Base-by-base conservation (phyloP, 2,888 invertebrate genomes). In the Clivina fossor region DNA sequence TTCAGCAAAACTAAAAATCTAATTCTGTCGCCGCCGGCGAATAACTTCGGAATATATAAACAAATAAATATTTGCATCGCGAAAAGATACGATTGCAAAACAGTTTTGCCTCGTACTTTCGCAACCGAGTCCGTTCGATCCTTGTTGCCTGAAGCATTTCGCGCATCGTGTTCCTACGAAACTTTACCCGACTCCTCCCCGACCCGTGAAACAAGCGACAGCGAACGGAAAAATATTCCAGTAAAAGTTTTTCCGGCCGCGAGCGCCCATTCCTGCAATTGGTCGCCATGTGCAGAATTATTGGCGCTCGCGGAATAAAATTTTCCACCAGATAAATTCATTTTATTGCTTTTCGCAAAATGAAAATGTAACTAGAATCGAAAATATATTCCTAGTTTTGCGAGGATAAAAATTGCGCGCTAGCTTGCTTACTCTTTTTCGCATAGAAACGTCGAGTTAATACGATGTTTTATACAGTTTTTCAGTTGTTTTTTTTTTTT, bases 321-420 rank as follows among this genome's bases (percentile, higher is more conserved):
- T 44, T 53, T 53, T 53, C 53, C 53, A 24, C 35, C 43, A 53
- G 35, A 53, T 53, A 53, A 53, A 53, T 53, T 53, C 40, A 53
- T 43, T 53, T 53, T 53, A 53, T 53, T 44, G 53, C 53, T 43
- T 50, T 51, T 44, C 35, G 43, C n/a, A 53, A 53, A 53, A 53
- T 53, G 53, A 53, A 53, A 53, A 53, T 44, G 53, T 53, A 53
- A 53, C 53, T 44, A 50, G 50, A 41, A 50, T 49, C 33, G 53
- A 53, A 33, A 43, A 43, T 51, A 51, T 51, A 32, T 13, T 28
- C 24, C 43, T 24, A 43, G 43, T 13, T 40, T 40, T 15, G 20
- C 40, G 15, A 13, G n/a, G 11, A 32, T 2, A 32, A 32, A 13
- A 32, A 32, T 32, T 32, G 11, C 11, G 32, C 32, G n/a, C n/a